phyloP scores from a whole-genome alignment of 2,888 invertebrate genomes.

The Iselma pallidipennis region DNA sequence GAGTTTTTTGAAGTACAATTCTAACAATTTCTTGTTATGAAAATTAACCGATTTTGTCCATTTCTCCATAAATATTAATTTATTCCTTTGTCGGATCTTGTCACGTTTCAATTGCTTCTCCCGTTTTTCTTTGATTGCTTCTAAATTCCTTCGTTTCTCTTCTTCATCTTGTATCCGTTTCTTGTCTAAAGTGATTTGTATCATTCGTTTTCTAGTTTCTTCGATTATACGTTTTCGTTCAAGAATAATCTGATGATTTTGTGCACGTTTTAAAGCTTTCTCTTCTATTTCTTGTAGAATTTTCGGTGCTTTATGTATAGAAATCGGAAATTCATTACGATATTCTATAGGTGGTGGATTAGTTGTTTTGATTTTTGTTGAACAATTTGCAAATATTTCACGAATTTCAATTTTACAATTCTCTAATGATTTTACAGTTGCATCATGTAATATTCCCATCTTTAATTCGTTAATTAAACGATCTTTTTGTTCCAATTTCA shows the following conservation, averaged over 20 bases:
- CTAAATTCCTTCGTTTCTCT: constrained; percentile 64
- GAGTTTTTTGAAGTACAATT: constrained; percentile 51
- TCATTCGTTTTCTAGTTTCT: constrained; percentile 60
- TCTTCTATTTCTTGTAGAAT: constrained; percentile 75
- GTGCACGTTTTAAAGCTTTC: constrained; percentile 67
- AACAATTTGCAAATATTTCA: constrained; percentile 54
- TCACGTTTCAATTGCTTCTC: constrained; percentile 62
- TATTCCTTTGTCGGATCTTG: constrained; percentile 62
- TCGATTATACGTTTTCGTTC: constrained; percentile 59
- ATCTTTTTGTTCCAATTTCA: constrained; percentile 72
- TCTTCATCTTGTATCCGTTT: constrained; percentile 64
- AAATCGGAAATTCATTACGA: constrained; percentile 51
- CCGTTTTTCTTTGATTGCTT: constrained; percentile 64
- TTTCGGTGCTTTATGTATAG: constrained; percentile 66
- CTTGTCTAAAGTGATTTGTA: constrained; percentile 64
- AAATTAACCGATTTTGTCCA: constrained; percentile 55
- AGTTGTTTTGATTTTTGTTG: constrained; percentile 54
- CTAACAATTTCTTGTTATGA: constrained; percentile 50
- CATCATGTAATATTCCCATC: constrained; percentile 69
- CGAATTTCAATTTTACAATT: constrained; percentile 62
- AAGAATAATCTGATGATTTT: constrained; percentile 54
- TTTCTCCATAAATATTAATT: constrained; percentile 54
- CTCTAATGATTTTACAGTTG: constrained; percentile 64
- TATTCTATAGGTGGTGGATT: constrained; percentile 56
- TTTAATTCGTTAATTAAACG: constrained; percentile 74